These are phyloP conservation scores for Hormaphis cornu DNA, from an alignment of 1,140 invertebrate species.

Conservation along the genomic window DNA sequence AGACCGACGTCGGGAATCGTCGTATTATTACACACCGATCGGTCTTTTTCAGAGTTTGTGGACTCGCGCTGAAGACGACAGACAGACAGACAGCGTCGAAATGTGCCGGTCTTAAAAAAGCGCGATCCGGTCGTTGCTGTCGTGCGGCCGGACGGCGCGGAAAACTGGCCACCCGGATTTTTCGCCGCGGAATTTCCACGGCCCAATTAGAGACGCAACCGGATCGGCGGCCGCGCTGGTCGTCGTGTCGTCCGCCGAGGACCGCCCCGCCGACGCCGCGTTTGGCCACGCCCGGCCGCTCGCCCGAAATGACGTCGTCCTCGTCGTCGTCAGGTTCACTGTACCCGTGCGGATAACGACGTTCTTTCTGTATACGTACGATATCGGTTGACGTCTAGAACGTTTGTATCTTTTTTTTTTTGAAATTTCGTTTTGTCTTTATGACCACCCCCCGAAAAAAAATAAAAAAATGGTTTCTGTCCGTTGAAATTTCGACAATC, in stretches of 20 bases:
- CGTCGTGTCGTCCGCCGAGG: conserved; percentile 19
- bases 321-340: conserved; percentile 9
- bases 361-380: no score
- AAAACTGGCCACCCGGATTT: conserved; percentile 20
- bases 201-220: conserved; percentile 31
- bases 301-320: neutral
- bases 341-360: conserved; percentile 8
- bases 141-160: neutral
- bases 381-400: no score
- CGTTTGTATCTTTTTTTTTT: neutral
- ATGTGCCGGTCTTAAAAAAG: no score
- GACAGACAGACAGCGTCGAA: no score
- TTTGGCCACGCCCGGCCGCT: conserved; percentile 28
- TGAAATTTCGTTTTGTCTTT: no score
- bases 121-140: neutral
- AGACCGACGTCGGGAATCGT: no score
- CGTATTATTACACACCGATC: no score
- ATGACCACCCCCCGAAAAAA: no score
- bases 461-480: no score
- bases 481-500: no score
- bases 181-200: conserved; percentile 23
- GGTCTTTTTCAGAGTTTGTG: no score
- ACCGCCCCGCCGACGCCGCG: conserved; percentile 1
- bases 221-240: conserved; percentile 19
- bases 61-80: no score